Base-by-base conservation (phyloP, 2,113 vertebrate genomes). In the Hydrolagus affinis region DNA sequence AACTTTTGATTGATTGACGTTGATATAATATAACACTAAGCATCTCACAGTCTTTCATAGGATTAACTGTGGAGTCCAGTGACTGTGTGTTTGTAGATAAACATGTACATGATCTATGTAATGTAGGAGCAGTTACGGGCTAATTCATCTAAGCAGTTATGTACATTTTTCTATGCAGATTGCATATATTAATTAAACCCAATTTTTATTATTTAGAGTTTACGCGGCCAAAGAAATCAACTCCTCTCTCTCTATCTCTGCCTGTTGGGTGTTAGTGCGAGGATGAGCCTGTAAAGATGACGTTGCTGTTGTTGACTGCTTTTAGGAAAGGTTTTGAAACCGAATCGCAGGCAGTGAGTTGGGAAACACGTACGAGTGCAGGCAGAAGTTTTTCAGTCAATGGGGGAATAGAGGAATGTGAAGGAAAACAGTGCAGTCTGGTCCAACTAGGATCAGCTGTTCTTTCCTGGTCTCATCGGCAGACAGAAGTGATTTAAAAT, bases 401-500 rank as follows among this genome's bases (percentile, higher is more conserved):
- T 78, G 56, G 57, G 19, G 44, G 21, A 23, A 78, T 60, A 14
- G 0, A 62, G n/a, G n/a, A 12, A 78, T 7, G 7, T 23, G 11
- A 23, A 78, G 57, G 44, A 3, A 25, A 62, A 77, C 28, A 60
- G 59, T 78, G 23, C n/a, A 14, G 57, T 23, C 56, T 23, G 57
- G 23, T 62, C 44, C n/a, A 78, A 59, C 17, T 77, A 56, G 0
- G 10, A 77, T 57, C 75, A 60, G 19, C 75, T 59, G 6, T 62
- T 78, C 57, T 15, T 25, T 62, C 28, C 62, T 23, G 59, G 12
- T 78, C n/a, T 78, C 57, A 60, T 78, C 62, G 76, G 62, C 15
- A 62, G 15, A 23, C 12, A 78, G n/a, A 78, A 78, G 75, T 77
- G 75, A 77, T 77, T 78, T 62, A 9, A 78, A 15, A 44, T 44